A percentile compares a stretch with the other conserved stretches of the same genome.
Conservation (phyloP, 2,113 vertebrate species). For the Pedetes capensis region DNA sequence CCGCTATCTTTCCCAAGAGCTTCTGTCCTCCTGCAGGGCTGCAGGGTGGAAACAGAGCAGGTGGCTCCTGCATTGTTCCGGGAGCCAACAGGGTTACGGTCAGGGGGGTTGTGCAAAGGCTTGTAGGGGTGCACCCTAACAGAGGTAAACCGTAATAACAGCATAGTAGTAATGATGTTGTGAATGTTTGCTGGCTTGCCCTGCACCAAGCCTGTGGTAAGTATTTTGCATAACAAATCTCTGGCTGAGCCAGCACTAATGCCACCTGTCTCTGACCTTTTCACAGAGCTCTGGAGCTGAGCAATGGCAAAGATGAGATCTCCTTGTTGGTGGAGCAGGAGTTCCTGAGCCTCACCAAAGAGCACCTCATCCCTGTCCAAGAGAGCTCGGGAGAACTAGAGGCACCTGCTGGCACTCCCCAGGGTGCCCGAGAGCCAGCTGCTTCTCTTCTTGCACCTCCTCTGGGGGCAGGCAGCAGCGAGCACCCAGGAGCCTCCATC, state of each 20-base stretch:
- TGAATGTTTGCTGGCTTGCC: neutral
- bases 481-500: neutral
- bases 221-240: neutral
- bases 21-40: neutral
- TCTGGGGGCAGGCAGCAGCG: neutral
- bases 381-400: constrained; percentile 41
- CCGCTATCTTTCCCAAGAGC: neutral
- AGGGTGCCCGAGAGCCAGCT: neutral
- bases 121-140: neutral
- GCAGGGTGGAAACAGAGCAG: neutral
- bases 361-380: constrained; percentile 69
- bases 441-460: constrained; percentile 9
- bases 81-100: neutral
- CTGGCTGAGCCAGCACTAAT: neutral
- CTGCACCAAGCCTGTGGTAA: neutral
- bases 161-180: neutral
- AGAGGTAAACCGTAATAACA: neutral
- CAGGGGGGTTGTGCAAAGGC: neutral
- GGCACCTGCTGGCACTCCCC: neutral
- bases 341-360: constrained; percentile 75
- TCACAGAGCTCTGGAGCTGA: constrained; percentile 60
- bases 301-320: constrained; percentile 67
- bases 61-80: neutral
- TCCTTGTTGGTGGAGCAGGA: constrained; percentile 78
- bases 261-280: neutral